Conservation (phyloP, 2,797 vertebrate genomes). For the Toxotes lorentzi region DNA sequence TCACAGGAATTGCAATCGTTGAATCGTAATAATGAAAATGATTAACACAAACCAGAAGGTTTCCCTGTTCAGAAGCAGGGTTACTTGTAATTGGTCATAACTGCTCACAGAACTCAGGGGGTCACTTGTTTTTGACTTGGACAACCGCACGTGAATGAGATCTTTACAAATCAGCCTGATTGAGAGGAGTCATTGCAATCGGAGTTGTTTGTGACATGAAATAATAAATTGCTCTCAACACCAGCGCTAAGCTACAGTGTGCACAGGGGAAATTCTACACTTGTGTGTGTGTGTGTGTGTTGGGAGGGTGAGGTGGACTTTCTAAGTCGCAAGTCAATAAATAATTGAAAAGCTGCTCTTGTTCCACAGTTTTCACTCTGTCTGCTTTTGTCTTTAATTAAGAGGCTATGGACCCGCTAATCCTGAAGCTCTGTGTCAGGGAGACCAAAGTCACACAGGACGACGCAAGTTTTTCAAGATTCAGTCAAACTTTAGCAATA, state of each 20-base stretch:
- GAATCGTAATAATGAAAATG: not conserved
- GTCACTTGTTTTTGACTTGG: constrained; percentile 10
- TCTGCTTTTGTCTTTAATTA: constrained; percentile 79
- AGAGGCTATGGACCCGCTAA: constrained; percentile 66
- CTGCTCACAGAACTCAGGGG: not conserved
- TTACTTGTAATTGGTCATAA: not conserved
- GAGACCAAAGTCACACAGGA: constrained; percentile 71
- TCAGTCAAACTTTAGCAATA: constrained; percentile 53
- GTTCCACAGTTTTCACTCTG: constrained; percentile 54
- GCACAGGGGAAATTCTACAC: constrained; percentile 6
- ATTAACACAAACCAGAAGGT: not conserved
- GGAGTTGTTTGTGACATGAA: constrained; percentile 13
- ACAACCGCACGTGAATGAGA: not conserved
- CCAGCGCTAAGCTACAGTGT: constrained; percentile 11
- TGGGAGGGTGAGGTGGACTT: constrained; percentile 30
- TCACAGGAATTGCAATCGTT: not conserved
- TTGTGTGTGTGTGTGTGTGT: constrained; percentile 15
- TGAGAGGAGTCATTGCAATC: not conserved
- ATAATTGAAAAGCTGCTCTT: constrained; percentile 78
- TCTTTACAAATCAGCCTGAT: constrained; percentile 9
- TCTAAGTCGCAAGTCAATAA: constrained; percentile 69
- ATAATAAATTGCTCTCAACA: constrained; percentile 17
- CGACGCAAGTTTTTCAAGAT: constrained; percentile 50
- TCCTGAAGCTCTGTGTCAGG: constrained; percentile 61
- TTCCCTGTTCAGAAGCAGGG: not conserved